phyloP scores from a whole-genome alignment of 2,888 invertebrate species.

The Xylota segnis region DNA sequence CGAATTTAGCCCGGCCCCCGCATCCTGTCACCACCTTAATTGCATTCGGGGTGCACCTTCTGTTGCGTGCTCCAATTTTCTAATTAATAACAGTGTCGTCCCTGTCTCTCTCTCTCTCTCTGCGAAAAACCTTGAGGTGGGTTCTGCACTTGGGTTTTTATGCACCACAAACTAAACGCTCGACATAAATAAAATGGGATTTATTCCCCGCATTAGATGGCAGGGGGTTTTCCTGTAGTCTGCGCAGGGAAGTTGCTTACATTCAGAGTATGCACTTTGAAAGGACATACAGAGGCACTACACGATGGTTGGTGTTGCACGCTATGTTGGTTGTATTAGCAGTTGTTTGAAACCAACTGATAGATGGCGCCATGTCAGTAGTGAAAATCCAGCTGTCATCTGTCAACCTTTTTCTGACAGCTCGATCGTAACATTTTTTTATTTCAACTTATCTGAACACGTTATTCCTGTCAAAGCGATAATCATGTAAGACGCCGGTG shows the following conservation, averaged over 20 bases:
- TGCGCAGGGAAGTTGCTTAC: background rate
- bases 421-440: no score
- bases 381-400: no score
- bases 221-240: background rate
- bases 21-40: conserved; percentile 30
- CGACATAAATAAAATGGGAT: conserved; percentile 46
- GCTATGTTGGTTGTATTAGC: no score
- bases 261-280: background rate
- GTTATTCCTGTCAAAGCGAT: no score
- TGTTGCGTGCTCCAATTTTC: conserved; percentile 64
- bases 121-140: conserved; percentile 19
- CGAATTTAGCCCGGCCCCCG: background rate
- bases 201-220: conserved; percentile 28
- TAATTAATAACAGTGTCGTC: conserved; percentile 58
- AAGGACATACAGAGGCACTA: background rate
- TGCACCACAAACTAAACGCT: conserved; percentile 31
- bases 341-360: background rate
- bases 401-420: no score
- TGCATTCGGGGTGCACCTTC: conserved; percentile 53
- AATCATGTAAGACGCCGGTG: no score
- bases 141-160: conserved; percentile 59
- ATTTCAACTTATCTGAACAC: no score
- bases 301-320: background rate
- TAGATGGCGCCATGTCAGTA: no score
- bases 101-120: no score